Evolutionary conservation across 1,140 invertebrate genomes (phyloP).

Genomic region (Oreohelix idahoensis): DNA sequence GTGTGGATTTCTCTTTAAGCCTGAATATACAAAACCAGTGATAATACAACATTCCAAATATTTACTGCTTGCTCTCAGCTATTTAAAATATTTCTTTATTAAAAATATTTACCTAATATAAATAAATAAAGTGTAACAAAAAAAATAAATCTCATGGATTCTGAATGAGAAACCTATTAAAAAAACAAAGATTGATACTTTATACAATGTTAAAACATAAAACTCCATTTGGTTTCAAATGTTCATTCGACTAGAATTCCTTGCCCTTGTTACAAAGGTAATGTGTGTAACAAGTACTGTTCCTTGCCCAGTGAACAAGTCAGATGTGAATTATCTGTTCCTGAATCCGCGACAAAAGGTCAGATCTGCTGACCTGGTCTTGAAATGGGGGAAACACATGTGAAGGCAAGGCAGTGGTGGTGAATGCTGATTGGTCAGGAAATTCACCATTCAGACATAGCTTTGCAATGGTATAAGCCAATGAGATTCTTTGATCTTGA

Average conservation of each 20-base stretch:
- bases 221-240: neutral
- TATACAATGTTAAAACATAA: neutral
- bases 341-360: slow-evolving; percentile 6
- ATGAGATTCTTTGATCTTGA: slow-evolving; percentile 14
- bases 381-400: slow-evolving; percentile 7
- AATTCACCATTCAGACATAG: slow-evolving; percentile 27
- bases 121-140: neutral
- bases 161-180: neutral
- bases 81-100: too few species aligned
- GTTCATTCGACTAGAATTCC: neutral
- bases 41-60: too few species aligned
- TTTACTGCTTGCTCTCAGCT: too few species aligned
- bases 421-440: slow-evolving; percentile 15
- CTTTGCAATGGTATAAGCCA: neutral
- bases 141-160: neutral
- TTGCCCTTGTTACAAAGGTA: neutral
- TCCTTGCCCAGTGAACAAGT: neutral
- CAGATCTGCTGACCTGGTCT: neutral
- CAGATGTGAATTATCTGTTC: neutral
- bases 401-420: slow-evolving; percentile 32
- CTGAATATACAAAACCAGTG: too few species aligned
- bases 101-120: too few species aligned
- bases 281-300: neutral
- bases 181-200: neutral
- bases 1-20: too few species aligned